A percentile compares a stretch with the other conserved stretches of the same genome.
Evolutionary conservation across 2,888 invertebrate genomes (phyloP).

Genomic region (Anoncus sp.): DNA sequence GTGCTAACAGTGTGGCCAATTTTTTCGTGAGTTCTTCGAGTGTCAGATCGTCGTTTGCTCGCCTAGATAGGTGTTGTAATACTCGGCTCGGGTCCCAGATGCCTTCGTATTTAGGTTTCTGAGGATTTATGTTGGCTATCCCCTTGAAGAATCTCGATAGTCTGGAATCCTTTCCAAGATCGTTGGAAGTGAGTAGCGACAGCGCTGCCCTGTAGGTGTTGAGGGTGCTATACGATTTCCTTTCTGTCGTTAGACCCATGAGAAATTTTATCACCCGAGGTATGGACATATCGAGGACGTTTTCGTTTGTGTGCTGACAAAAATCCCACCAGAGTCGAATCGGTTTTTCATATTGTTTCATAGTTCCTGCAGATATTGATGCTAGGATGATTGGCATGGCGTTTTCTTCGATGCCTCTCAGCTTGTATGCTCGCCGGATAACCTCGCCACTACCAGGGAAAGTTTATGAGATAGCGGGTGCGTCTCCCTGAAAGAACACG

Average conservation of each 20-base stretch:
- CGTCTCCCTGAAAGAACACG: constrained; percentile 62
- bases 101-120: constrained; percentile 60
- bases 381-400: constrained; percentile 57
- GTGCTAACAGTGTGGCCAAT: constrained; percentile 19
- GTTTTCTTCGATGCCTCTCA: constrained; percentile 55
- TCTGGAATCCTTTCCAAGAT: constrained; percentile 60
- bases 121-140: constrained; percentile 63
- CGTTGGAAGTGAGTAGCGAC: constrained; percentile 61
- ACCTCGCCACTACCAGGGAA: constrained; percentile 69
- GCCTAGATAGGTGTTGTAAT: constrained; percentile 8
- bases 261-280: too few species aligned
- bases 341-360: constrained; percentile 67
- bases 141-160: constrained; percentile 69
- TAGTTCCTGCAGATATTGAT: constrained; percentile 64
- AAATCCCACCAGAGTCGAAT: constrained; percentile 69
- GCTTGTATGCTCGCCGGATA: constrained; percentile 65
- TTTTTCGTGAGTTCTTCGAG: constrained; percentile 33
- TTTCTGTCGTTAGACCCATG: constrained; percentile 59
- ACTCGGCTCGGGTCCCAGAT: constrained; percentile 72
- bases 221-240: too few species aligned
- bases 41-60: too few species aligned
- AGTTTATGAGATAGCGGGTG: constrained; percentile 64
- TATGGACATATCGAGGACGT: too few species aligned
- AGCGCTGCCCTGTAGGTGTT: constrained; percentile 69
- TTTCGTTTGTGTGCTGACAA: constrained; percentile 48